Evolutionary conservation across 2,888 invertebrate species (phyloP), one percentile per base, ranked within the genome.

Genomic region (Punctoribates punctum): DNA sequence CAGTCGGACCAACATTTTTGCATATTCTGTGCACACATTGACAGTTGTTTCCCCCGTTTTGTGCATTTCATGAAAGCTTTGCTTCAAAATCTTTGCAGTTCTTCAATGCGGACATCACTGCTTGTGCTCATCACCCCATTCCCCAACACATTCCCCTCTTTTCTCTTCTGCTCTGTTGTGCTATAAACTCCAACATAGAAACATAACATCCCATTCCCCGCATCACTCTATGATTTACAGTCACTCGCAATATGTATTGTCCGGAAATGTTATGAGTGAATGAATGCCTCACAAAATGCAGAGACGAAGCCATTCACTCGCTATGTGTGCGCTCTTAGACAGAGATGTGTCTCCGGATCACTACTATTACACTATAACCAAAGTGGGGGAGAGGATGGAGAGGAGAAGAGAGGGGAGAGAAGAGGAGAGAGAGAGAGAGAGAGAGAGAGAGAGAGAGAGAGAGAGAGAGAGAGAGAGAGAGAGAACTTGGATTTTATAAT

Each of bases 381-480:
- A 23, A 70, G 23, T 46, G 42, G 42, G 70, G 62, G 62, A 34
- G 4, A n/a, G 13, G 48, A 48, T 17, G 48, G 13, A 8, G 34
- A 34, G 4, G 8, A 8, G 34, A 8, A 34, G 34, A 34, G 20
- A 25, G 65, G 15, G 9, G 27, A 60, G 62, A 75, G 67, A 65
- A 38, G 62, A 38, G 62, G 51, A 73, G 54, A 67, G 74, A 34
- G 73, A 70, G 42, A 60, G 27, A 42, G 38, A 48, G 65, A 77
- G 77, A 77, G 74, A 70, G 54, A 29, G 57, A 75, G 60, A 75
- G 73, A 15, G 38, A 67, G 29, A 77, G 54, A 72, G 42, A 70
- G 51, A 77, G 62, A 65, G 54, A 46, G 54, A 73, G 27, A 75
- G 75, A n/a, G 46, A 75, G 27, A 77, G 62, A 67, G 29, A 42